phyloP scores from a whole-genome alignment of 1,140 invertebrate species.

The Muscidifurax raptorellus region DNA sequence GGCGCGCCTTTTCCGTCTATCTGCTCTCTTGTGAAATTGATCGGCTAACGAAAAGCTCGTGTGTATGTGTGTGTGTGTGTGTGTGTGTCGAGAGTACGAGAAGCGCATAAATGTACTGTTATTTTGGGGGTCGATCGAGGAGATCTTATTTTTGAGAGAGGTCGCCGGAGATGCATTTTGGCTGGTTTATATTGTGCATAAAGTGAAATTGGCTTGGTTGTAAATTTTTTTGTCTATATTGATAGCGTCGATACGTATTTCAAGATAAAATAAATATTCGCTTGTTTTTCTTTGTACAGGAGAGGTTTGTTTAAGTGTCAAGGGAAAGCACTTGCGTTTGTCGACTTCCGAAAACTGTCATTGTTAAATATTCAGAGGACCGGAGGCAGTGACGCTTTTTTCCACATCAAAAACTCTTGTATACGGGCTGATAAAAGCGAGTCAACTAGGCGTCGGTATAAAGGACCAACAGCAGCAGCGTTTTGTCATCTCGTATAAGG shows the following conservation, averaged over 20 bases:
- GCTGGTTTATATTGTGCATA: too few relatives aligned
- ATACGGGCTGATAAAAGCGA: constrained; percentile 1
- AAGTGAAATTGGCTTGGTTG: too few relatives aligned
- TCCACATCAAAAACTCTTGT: constrained; percentile 1
- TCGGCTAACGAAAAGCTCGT: constrained; percentile 57
- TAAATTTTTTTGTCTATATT: too few relatives aligned
- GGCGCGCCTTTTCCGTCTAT: constrained; percentile 51
- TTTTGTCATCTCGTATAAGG: not conserved
- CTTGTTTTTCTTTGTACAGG: too few relatives aligned
- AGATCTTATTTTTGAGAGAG: too few relatives aligned
- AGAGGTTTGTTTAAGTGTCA: too few relatives aligned
- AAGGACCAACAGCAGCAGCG: not conserved
- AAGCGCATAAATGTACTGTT: constrained; percentile 38
- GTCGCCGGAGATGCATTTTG: too few relatives aligned
- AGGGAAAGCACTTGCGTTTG: too few relatives aligned
- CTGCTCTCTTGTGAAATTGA: constrained; percentile 68
- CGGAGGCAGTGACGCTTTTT: not conserved
- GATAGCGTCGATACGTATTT: too few relatives aligned
- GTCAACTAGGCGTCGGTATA: not conserved
- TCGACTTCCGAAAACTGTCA: not conserved
- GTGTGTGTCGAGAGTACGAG: constrained; percentile 26
- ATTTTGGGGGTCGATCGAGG: not conserved
- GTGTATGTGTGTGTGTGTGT: not conserved
- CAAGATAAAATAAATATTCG: too few relatives aligned
- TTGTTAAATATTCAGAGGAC: constrained; percentile 24